Conservation (phyloP, 2,797 vertebrate species). For the Leptoclinus maculatus region DNA sequence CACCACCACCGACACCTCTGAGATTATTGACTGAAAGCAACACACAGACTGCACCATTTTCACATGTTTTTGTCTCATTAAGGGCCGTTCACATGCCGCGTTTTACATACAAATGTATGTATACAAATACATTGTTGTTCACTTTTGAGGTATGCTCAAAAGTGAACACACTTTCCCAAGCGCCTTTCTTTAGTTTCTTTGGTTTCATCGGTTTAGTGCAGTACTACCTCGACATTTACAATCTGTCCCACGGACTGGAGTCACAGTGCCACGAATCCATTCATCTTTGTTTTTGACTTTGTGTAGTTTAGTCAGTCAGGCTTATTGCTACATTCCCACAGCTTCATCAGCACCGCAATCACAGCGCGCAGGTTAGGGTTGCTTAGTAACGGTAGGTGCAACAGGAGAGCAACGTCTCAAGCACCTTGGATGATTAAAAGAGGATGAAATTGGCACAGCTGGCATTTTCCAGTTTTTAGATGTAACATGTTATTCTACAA, state of each 20-base stretch:
- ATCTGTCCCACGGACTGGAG: too few relatives aligned
- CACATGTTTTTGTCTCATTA: too few relatives aligned
- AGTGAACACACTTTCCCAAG: too few relatives aligned
- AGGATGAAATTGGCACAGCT: background rate
- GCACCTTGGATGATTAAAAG: background rate
- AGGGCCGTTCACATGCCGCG: background rate
- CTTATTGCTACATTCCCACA: background rate
- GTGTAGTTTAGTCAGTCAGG: background rate
- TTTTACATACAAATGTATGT: too few relatives aligned
- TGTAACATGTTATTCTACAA: background rate
- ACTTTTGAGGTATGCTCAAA: too few relatives aligned
- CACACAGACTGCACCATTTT: background rate
- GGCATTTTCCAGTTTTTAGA: background rate
- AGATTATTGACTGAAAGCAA: background rate
- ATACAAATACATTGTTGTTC: background rate
- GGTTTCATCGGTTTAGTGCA: too few relatives aligned
- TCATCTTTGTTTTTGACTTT: background rate
- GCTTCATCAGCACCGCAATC: background rate
- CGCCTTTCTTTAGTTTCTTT: too few relatives aligned
- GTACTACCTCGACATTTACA: too few relatives aligned
- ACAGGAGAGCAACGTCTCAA: background rate
- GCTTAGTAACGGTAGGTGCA: background rate
- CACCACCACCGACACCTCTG: background rate
- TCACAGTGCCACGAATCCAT: background rate
- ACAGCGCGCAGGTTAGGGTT: background rate